These are phyloP conservation scores for Solenopsis fugax DNA, from an alignment of 1,140 invertebrate species.

Conservation along the genomic window DNA sequence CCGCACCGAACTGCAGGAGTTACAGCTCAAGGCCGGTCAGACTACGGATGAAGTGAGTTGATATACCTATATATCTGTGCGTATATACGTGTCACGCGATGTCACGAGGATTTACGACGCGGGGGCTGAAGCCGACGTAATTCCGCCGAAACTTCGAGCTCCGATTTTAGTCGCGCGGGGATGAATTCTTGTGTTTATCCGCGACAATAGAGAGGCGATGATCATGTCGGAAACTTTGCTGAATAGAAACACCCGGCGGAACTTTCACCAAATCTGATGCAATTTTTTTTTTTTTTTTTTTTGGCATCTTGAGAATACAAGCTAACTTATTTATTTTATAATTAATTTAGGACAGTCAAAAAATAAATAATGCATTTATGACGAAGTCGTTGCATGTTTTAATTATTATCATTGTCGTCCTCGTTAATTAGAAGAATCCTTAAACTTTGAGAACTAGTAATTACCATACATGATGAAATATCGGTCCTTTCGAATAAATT, in stretches of 20 bases:
- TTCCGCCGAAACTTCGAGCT: conserved; percentile 4
- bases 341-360: not conserved
- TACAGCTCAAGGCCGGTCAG: conserved; percentile 95
- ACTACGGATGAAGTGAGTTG: conserved; percentile 95
- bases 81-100: not conserved
- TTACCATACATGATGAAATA: not conserved
- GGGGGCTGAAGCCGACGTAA: not conserved
- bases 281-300: not conserved
- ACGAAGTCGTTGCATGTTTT: not conserved
- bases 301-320: not conserved
- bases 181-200: conserved; percentile 13
- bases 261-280: not conserved
- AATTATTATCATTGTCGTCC: not conserved
- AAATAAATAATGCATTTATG: not conserved
- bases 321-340: not conserved
- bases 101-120: conserved; percentile 38
- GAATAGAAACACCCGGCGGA: not conserved
- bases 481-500: not conserved
- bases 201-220: not conserved
- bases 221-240: not conserved
- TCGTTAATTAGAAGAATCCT: not conserved
- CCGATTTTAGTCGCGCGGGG: not conserved
- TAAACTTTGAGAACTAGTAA: not conserved
- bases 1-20: conserved; percentile 95
- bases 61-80: not conserved